Evolutionary conservation across 2,888 invertebrate genomes (phyloP).

Genomic region (Erebia aethiops): DNA sequence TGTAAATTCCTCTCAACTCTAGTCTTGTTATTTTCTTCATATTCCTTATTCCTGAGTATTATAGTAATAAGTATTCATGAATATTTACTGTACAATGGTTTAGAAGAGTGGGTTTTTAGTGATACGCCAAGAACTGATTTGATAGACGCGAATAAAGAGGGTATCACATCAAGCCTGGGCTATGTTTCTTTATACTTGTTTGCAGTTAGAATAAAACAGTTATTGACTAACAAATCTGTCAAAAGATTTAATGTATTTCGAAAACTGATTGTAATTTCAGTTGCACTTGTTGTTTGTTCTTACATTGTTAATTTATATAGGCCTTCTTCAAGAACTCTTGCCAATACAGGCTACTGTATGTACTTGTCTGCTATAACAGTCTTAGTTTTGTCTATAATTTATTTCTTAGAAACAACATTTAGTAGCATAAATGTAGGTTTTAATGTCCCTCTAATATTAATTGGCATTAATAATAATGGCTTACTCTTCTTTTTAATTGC

Average conservation of each 20-base stretch:
- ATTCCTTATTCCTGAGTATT: conserved; percentile 81
- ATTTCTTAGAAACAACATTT: conserved; percentile 79
- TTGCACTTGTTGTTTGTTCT: conserved; percentile 69
- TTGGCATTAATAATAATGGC: conserved; percentile 91
- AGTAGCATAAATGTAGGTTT: conserved; percentile 52
- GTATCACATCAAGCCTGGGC: conserved; percentile 92
- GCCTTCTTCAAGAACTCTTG: conserved; percentile 90
- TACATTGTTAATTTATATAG: conserved; percentile 75
- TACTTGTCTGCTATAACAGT: conserved; percentile 88
- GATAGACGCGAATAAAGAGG: conserved; percentile 94
- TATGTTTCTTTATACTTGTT: conserved; percentile 92
- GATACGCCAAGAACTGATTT: conserved; percentile 82
- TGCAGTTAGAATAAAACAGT: conserved; percentile 85
- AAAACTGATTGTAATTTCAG: conserved; percentile 48
- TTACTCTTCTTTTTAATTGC: conserved; percentile 91
- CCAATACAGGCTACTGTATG: conserved; percentile 91
- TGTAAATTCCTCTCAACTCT: conserved; percentile 89
- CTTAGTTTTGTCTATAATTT: conserved; percentile 79
- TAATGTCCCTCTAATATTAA: conserved; percentile 82
- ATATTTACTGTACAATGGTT: conserved; percentile 80
- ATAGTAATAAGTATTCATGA: conserved; percentile 86
- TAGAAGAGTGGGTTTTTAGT: conserved; percentile 89
- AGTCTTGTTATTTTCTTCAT: conserved; percentile 79
- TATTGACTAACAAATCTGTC: conserved; percentile 67
- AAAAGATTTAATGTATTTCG: conserved; percentile 46